Conservation (phyloP, 2,113 vertebrate genomes). For the Cynopterus brachyotis region DNA sequence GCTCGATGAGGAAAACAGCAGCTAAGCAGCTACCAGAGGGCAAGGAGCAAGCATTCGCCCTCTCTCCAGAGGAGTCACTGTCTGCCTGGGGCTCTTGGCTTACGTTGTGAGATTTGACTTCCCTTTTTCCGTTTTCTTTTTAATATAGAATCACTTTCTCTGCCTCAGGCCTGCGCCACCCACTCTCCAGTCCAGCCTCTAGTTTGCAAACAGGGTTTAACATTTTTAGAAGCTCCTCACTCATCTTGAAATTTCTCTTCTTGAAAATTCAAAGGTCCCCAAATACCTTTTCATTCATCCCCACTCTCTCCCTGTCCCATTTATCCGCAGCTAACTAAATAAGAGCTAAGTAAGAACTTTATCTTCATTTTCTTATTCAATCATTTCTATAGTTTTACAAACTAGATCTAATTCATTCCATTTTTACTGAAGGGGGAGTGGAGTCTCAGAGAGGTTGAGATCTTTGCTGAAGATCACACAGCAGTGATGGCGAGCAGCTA, state of each 20-base stretch:
- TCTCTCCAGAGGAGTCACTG: not conserved
- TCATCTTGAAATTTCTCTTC: not conserved
- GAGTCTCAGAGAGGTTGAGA: not conserved
- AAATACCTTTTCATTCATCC: not conserved
- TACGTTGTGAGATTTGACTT: not conserved
- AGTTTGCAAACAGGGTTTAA: not conserved
- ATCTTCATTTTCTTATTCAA: not conserved
- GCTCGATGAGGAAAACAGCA: slow-evolving; percentile 63
- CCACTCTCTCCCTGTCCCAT: not conserved
- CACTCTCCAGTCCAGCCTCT: not conserved
- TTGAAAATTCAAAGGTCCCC: not conserved
- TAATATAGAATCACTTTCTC: not conserved
- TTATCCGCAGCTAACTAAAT: not conserved
- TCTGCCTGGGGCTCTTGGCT: slow-evolving; percentile 48
- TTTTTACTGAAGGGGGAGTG: not conserved
- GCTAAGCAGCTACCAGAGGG: slow-evolving; percentile 28
- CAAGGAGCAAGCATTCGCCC: not conserved
- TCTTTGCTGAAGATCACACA: not conserved
- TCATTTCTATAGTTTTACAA: not conserved
- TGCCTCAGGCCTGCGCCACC: not conserved
- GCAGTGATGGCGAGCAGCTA: not conserved
- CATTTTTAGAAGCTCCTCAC: not conserved
- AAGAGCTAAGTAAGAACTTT: not conserved
- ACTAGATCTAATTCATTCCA: not conserved
- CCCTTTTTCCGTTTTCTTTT: slow-evolving; percentile 21